A percentile compares a stretch with the other conserved stretches of the same genome.
Conservation (phyloP, 1,140 invertebrate species). For the Amyelois transitella region DNA sequence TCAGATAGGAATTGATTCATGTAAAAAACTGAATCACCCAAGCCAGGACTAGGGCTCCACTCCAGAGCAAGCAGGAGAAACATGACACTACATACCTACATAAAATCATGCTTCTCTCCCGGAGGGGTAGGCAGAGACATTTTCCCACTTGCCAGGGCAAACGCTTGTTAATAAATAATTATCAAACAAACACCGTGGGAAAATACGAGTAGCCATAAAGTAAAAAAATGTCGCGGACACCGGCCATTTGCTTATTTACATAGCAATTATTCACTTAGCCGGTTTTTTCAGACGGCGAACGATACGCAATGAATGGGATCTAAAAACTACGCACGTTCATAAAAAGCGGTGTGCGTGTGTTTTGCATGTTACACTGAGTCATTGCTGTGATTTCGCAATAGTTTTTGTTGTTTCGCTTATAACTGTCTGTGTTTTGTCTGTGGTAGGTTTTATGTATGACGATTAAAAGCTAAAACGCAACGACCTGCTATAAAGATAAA, state of each 20-base stretch:
- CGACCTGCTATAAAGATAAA: too few relatives aligned
- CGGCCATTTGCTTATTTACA: neutral
- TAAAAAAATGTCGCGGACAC: neutral
- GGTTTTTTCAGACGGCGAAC: neutral
- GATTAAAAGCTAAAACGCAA: too few relatives aligned
- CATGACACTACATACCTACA: too few relatives aligned
- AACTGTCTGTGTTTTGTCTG: neutral
- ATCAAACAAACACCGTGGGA: neutral
- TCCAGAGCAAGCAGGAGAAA: too few relatives aligned
- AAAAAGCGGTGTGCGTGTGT: neutral
- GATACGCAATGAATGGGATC: neutral
- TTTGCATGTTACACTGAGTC: neutral
- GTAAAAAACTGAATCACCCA: too few relatives aligned
- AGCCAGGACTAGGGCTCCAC: too few relatives aligned
- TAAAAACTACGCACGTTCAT: neutral
- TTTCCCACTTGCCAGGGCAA: too few relatives aligned
- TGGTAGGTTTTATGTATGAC: too few relatives aligned
- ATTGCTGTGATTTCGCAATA: neutral
- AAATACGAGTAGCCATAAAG: neutral
- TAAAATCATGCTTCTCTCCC: too few relatives aligned
- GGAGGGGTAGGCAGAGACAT: too few relatives aligned
- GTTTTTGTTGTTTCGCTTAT: neutral
- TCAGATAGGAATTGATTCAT: too few relatives aligned
- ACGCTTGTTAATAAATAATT: neutral
- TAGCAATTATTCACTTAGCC: neutral